Base-by-base conservation (phyloP, 2,888 invertebrate species). In the Eubasilissa splendida region DNA sequence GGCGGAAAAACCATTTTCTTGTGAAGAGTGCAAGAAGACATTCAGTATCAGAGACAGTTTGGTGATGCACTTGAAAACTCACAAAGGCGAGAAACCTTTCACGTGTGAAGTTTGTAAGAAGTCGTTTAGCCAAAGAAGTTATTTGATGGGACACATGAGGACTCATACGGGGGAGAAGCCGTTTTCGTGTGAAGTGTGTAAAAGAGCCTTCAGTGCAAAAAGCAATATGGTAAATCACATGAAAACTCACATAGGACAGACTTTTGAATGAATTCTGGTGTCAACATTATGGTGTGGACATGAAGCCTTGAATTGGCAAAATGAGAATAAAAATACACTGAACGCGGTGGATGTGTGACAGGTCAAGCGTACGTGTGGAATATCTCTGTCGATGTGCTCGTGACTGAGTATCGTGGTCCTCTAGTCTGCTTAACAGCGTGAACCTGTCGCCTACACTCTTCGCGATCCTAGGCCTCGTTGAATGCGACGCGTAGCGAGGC, bases 51-150 rank as follows among this genome's bases (percentile, higher is more conserved):
- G 33, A 63, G 33, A 12, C 33, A 63, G 63, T 5, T 63, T 63
- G 12, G 63, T 31, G 10, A 63, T 31, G 33, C 63, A 63, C 10
- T 3, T 63, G 11, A 63, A 63, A 22, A 63, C 11, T 4, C 63
- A 63, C 14, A 33, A 63, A 22, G 22, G 63, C 22, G 63, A 63
- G 22, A 63, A 22, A 5, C 63, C 63, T 4, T 63, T 63, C 33
- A 11, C 63, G 31, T 63, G 63, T 63, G 63, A 60, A 60, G 60
- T 60, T 14, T 60, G 60, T 10, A 31, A 33, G 4, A 63, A 63
- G 31, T 63, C 63, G 11, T 63, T 63, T 10, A 22, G 63, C 22
- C 14, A 31, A 22, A 63, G 63, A 63, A 63, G 63, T 63, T 11
- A 31, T 5, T 11, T 63, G 22, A 63, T 63, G 33, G 31, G 11